phyloP scores from a whole-genome alignment of 53 echinoderm and acorn worm genomes.

The Echinometra lucunter region DNA sequence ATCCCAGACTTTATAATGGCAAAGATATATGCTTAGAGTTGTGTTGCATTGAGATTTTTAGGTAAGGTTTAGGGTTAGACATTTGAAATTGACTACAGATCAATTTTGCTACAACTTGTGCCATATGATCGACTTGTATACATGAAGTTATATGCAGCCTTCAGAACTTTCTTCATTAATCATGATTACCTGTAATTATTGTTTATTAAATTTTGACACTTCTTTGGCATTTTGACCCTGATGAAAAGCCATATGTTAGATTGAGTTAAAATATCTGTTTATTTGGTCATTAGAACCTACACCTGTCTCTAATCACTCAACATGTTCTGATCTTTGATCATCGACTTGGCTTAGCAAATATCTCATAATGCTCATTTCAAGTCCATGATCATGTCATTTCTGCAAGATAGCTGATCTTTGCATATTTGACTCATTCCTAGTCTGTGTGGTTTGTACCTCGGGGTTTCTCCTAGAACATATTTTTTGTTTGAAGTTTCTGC shows the following conservation, averaged over 20 bases:
- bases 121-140: no score
- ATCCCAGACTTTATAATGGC: no score
- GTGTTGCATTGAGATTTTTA: no score
- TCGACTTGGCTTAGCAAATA: slow-evolving; percentile 35
- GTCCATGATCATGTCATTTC: slow-evolving; percentile 14
- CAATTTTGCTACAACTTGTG: background rate
- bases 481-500: no score
- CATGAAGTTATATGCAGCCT: background rate
- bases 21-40: no score
- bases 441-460: slow-evolving; percentile 5
- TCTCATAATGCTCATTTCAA: slow-evolving; percentile 31
- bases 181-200: slow-evolving; percentile 22
- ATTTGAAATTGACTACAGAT: no score
- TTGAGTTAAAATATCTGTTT: background rate
- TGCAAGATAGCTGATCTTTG: slow-evolving; percentile 22
- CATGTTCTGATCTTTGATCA: slow-evolving; percentile 23
- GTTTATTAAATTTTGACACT: background rate
- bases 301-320: slow-evolving; percentile 34
- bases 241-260: background rate
- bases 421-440: slow-evolving; percentile 18
- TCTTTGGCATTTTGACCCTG: background rate
- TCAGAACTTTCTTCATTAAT: background rate
- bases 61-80: no score
- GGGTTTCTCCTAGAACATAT: background rate
- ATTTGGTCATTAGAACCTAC: slow-evolving; percentile 33